Conservation (phyloP, 2,888 invertebrate genomes). For the Atrina japonica region DNA sequence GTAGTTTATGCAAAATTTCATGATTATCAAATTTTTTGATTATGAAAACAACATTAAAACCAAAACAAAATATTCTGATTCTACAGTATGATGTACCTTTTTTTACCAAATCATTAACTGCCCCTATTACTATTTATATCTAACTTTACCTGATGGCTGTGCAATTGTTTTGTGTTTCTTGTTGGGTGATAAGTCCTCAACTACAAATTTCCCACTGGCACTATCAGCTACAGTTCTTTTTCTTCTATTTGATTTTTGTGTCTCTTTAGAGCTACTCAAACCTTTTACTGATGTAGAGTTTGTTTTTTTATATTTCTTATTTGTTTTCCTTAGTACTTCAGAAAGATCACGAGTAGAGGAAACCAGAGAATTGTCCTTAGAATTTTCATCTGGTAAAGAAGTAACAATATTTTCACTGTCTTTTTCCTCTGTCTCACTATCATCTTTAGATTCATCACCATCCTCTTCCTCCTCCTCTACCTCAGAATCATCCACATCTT, state of each 20-base stretch:
- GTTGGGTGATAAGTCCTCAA: conserved; percentile 17
- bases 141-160: conserved; percentile 8
- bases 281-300: conserved; percentile 5
- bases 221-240: conserved; percentile 27
- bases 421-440: conserved; percentile 22
- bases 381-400: background rate
- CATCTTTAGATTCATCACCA: conserved; percentile 47
- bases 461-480: conserved; percentile 43
- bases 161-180: conserved; percentile 21
- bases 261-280: background rate
- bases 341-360: too few relatives aligned
- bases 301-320: background rate
- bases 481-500: conserved; percentile 51
- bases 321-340: conserved; percentile 5
- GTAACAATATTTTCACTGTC: background rate
- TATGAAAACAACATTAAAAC: too few relatives aligned
- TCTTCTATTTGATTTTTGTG: background rate
- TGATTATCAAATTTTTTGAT: too few relatives aligned
- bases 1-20: too few relatives aligned
- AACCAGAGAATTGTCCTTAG: background rate
- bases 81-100: too few relatives aligned
- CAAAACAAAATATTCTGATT: too few relatives aligned
- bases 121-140: too few relatives aligned
- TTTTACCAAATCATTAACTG: too few relatives aligned
- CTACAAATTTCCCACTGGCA: conserved; percentile 47